These are phyloP conservation scores for Pilophorus perplexus DNA, from an alignment of 2,888 invertebrate species.

Conservation along the genomic window DNA sequence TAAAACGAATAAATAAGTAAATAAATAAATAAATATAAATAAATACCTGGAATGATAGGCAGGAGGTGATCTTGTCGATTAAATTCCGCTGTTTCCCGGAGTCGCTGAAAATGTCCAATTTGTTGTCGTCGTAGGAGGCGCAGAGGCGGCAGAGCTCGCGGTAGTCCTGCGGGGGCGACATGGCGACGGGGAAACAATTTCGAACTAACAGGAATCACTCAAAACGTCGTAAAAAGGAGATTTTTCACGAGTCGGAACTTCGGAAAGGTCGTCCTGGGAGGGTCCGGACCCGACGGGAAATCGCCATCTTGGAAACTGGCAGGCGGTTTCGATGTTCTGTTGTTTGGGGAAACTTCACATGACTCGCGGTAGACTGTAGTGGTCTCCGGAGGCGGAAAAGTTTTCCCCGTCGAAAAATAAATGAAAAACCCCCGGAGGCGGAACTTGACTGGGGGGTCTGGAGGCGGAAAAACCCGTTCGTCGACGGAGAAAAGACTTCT, in stretches of 20 bases:
- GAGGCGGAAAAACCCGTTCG: background rate
- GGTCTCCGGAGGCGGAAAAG: too few species aligned
- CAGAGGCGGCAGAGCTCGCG: conserved; percentile 55
- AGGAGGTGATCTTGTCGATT: conserved; percentile 55
- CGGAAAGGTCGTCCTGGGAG: background rate
- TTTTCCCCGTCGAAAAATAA: too few species aligned
- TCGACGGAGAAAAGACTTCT: background rate
- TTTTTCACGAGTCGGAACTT: background rate
- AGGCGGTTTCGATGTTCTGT: conserved; percentile 12
- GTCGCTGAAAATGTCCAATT: conserved; percentile 55
- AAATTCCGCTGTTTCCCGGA: conserved; percentile 55
- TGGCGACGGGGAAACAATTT: background rate
- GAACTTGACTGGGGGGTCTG: background rate
- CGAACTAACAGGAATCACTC: background rate
- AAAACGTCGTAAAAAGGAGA: background rate
- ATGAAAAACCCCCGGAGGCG: background rate
- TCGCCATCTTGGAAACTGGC: conserved; percentile 39
- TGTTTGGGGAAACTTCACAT: background rate
- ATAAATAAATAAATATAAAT: too few species aligned
- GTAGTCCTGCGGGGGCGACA: conserved; percentile 50
- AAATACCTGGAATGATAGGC: conserved; percentile 56
- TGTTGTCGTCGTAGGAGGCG: conserved; percentile 55
- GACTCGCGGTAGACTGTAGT: too few species aligned
- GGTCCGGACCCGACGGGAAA: too few species aligned
- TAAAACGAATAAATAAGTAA: too few species aligned